Percentiles rank a stretch among this genome's conserved stretches.
Conservation (phyloP, 2,888 invertebrate genomes). For the Ptychoptera albimana region DNA sequence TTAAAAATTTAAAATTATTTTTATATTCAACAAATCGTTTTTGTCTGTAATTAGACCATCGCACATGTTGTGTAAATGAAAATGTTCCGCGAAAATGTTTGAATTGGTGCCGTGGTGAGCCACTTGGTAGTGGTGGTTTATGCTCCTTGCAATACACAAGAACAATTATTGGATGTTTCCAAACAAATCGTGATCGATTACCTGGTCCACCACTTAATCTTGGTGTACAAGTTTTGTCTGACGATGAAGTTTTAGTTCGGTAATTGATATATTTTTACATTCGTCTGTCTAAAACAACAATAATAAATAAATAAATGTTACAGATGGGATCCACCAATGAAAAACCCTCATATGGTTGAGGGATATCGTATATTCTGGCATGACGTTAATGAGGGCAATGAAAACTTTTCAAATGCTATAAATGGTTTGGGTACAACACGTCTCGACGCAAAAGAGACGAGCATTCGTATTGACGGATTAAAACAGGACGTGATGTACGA, state of each 20-base stretch:
- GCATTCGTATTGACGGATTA: conserved; percentile 50
- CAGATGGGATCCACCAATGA: conserved; percentile 64
- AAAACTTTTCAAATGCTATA: conserved; percentile 7
- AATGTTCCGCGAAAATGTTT: conserved; percentile 67
- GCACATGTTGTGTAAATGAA: conserved; percentile 65
- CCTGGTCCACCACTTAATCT: conserved; percentile 67
- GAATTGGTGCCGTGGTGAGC: conserved; percentile 70
- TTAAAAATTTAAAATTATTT: neutral
- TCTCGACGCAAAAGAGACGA: conserved; percentile 57
- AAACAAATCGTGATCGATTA: conserved; percentile 56
- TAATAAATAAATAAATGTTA: conserved; percentile 4
- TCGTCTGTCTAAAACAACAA: neutral
- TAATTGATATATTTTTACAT: conserved; percentile 13
- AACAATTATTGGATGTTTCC: conserved; percentile 65
- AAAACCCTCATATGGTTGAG: conserved; percentile 69
- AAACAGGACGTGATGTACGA: conserved; percentile 61
- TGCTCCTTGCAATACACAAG: conserved; percentile 60
- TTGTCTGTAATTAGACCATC: conserved; percentile 46
- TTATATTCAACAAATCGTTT: conserved; percentile 19
- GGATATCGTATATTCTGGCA: conserved; percentile 73
- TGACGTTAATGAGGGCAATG: conserved; percentile 34
- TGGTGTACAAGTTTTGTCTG: conserved; percentile 37
- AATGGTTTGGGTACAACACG: conserved; percentile 40
- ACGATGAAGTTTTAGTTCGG: conserved; percentile 40
- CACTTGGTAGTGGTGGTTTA: conserved; percentile 41